Evolutionary conservation across 2,888 invertebrate genomes (phyloP), one percentile per base, ranked within the genome.

Genomic region (Leptinotarsa peninsularis): DNA sequence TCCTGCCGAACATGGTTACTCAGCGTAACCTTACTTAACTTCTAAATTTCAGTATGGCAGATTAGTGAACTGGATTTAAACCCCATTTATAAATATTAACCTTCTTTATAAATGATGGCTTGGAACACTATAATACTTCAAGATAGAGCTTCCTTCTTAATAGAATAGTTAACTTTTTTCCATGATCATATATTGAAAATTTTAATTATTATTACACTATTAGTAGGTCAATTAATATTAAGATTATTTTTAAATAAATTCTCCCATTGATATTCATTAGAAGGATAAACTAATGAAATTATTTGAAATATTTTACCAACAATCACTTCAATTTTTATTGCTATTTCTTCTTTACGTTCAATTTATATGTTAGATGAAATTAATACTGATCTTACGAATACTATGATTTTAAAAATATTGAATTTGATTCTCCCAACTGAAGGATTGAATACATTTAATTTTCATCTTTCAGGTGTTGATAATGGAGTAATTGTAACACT

Each of bases 91-190:
- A 92, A 92, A 92, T 90, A 89, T 87, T 85, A 84, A 84, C 88
- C 89, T 90, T 91, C 91, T 90, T 91, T 91, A 91, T 90, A 91
- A 86, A 91, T 91, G 88, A 88, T 90, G 88, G 91, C 91, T 82
- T 91, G 91, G 91, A 89, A 90, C 79, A 90, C 89, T 83, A 82
- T 92, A 81, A 88, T 88, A 76, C 86, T 92, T 78, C 92, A 92
- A 91, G 91, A 93, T 89, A 88, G 91, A 82, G 88, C 89, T 67
- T 92, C 92, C 0, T 91, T 91, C 56, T 86, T 92, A 88, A 93
- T 93, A 91, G 92, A 92, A 91, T 91, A 92, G 90, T 88, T 92
- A 88, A 90, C 89, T 84, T 91, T 91, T 84, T 93, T 93, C 82
- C 91, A 93, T 84, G 92, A 93, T 86, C 91, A 92, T 82, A 89